Percentiles rank a stretch among this genome's conserved stretches.
Evolutionary conservation across 1,140 invertebrate species (phyloP).

Genomic region (Tetraneura akinire): DNA sequence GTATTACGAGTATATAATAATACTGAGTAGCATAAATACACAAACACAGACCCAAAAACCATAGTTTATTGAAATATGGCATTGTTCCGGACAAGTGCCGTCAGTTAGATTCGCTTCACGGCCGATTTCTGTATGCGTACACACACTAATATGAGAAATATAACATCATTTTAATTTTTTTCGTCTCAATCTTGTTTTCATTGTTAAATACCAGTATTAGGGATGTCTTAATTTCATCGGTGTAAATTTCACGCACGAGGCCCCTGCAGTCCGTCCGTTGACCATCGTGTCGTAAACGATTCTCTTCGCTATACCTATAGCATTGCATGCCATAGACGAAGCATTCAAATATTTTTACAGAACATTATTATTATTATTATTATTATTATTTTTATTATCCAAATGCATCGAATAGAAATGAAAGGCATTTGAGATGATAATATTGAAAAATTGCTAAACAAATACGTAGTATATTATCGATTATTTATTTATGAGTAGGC

Average conservation of each 20-base stretch:
- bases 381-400: too few species aligned
- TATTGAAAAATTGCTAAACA: neutral
- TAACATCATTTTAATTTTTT: slow-evolving; percentile 1
- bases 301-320: slow-evolving; percentile 38
- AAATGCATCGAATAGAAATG: slow-evolving; percentile 5
- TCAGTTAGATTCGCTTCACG: slow-evolving; percentile 48
- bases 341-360: slow-evolving; percentile 1
- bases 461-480: too few species aligned
- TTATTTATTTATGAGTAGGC: too few species aligned
- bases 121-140: slow-evolving; percentile 44
- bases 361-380: neutral
- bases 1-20: neutral
- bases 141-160: slow-evolving; percentile 34
- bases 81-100: slow-evolving; percentile 49
- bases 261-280: slow-evolving; percentile 23
- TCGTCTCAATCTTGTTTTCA: neutral
- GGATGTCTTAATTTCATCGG: slow-evolving; percentile 39
- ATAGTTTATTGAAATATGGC: slow-evolving; percentile 38
- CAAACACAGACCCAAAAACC: neutral
- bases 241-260: slow-evolving; percentile 50
- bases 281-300: slow-evolving; percentile 30
- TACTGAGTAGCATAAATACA: too few species aligned
- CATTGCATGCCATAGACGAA: slow-evolving; percentile 5
- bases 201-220: slow-evolving; percentile 26
- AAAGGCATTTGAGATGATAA: neutral